Base-by-base conservation (phyloP, 2,888 invertebrate genomes). In the Sinodicranocentrus sp. region DNA sequence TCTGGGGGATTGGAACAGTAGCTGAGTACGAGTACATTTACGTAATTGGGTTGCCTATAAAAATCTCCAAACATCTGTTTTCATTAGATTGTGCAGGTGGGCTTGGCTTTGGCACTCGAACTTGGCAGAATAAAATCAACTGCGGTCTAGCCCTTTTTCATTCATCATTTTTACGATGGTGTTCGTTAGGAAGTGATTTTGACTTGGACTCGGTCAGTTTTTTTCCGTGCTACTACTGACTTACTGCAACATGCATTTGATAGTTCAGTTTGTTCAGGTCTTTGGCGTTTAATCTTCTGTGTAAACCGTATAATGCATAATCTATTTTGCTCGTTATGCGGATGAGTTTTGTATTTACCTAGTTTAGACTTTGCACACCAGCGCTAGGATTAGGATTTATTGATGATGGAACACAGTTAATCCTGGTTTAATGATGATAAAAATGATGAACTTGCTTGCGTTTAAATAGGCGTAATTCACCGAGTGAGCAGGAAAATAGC, bases 261-360 rank as follows among this genome's bases (percentile, higher is more conserved):
- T 23, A 21, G 54, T 39, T 39, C 13, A 17, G 48, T 48, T 48
- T 48, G 26, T 57, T 71, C 54, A 70, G 70, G 52, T 52, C 48
- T 48, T 48, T 70, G 33, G 33, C 57, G 71, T 43, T 71, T 33
- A 71, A 54, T 71, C 71, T 54, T 71, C 28, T 71, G 71, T 71
- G 71, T 54, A 71, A 71, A 71, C 71, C 71, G 71, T 71, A 57
- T 13, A 54, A 26, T 23, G 52, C 33, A 21, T 59, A n/a, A n/a
- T n/a, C n/a, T n/a, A n/a, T 21, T 21, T 39, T 39, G n/a, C 10
- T 10, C 19, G 54, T n/a, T n/a, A n/a, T n/a, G n/a, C n/a, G n/a
- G n/a, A n/a, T n/a, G n/a, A n/a, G n/a, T n/a, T n/a, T n/a, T n/a
- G n/a, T n/a, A n/a, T n/a, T n/a, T n/a, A n/a, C n/a, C n/a, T n/a